Evolutionary conservation across 2,888 invertebrate genomes (phyloP).

Genomic region (Acronicta leporina): DNA sequence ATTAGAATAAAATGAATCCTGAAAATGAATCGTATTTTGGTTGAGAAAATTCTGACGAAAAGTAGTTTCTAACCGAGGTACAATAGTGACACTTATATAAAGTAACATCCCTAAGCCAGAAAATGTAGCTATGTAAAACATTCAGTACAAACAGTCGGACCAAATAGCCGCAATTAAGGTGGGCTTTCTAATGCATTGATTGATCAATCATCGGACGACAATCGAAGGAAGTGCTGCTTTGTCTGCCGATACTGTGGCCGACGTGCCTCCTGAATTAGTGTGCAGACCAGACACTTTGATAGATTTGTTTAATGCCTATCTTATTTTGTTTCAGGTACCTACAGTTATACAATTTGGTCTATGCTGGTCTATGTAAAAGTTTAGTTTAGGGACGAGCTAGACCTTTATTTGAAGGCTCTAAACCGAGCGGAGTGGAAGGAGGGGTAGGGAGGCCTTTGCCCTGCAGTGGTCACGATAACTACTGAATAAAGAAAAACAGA

Average conservation of each 20-base stretch:
- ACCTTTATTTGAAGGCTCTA: no score
- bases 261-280: slow-evolving; percentile 70
- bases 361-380: no score
- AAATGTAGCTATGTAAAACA: slow-evolving; percentile 48
- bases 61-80: background rate
- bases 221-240: slow-evolving; percentile 81
- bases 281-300: slow-evolving; percentile 55
- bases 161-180: slow-evolving; percentile 83
- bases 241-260: slow-evolving; percentile 73
- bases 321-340: background rate
- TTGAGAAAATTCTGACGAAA: no score
- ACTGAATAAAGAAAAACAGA: no score
- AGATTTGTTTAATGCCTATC: slow-evolving; percentile 40
- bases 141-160: slow-evolving; percentile 80
- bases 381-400: no score
- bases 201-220: slow-evolving; percentile 86
- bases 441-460: no score
- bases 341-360: no score
- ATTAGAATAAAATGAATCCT: no score
- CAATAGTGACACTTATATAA: slow-evolving; percentile 4
- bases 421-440: no score
- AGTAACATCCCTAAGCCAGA: slow-evolving; percentile 18
- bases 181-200: slow-evolving; percentile 85
- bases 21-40: no score
- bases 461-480: no score